Percentiles rank a stretch among this genome's conserved stretches.
Evolutionary conservation across 2,888 invertebrate genomes (phyloP).

Genomic region (Ethmia dodecea): DNA sequence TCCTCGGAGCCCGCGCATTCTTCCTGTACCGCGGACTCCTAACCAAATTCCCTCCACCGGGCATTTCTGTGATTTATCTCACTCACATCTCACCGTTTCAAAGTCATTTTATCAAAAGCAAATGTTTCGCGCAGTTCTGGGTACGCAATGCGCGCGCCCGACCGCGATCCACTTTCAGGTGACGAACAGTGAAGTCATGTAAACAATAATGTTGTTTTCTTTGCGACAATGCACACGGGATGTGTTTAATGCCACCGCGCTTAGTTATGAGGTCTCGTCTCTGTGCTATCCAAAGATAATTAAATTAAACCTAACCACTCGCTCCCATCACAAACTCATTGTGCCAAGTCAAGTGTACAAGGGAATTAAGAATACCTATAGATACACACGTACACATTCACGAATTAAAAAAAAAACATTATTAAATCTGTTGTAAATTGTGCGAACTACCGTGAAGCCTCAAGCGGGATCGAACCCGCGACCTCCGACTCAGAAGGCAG

Average conservation of each 20-base stretch:
- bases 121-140: slow-evolving; percentile 22
- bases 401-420: too few species aligned
- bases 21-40: slow-evolving; percentile 50
- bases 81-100: slow-evolving; percentile 37
- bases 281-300: too few species aligned
- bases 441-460: too few species aligned
- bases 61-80: slow-evolving; percentile 37
- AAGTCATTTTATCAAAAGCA: slow-evolving; percentile 13
- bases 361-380: too few species aligned
- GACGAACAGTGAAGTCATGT: slow-evolving; percentile 59
- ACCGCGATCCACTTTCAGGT: slow-evolving; percentile 41
- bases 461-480: too few species aligned
- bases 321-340: too few species aligned
- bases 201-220: slow-evolving; percentile 66
- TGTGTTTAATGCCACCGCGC: slow-evolving; percentile 35
- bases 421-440: too few species aligned
- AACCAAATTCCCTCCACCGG: slow-evolving; percentile 48
- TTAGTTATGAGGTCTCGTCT: too few species aligned
- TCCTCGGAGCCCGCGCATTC: slow-evolving; percentile 40
- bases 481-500: too few species aligned
- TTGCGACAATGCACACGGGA: slow-evolving; percentile 35
- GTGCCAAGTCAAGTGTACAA: too few species aligned
- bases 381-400: too few species aligned
- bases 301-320: too few species aligned
- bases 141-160: slow-evolving; percentile 37